Evolutionary conservation across 2,113 vertebrate species (phyloP), one percentile per base, ranked within the genome.

Genomic region (Limanda limanda): DNA sequence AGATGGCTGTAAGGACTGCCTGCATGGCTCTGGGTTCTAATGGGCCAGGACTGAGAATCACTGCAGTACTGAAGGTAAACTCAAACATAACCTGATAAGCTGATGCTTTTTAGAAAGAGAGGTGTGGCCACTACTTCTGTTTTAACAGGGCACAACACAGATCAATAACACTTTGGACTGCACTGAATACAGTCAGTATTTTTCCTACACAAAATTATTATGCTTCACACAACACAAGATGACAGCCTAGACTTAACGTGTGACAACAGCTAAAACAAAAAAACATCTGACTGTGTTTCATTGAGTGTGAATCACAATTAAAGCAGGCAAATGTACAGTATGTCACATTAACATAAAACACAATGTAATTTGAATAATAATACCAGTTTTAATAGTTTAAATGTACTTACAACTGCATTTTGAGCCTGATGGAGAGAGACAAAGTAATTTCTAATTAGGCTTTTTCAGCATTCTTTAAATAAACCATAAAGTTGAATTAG

Each of bases 361-460:
- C 54, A 52, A 45, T 21, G 21, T 27, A 62, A 1, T 42, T 35
- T 45, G 6, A 71, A 57, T 59, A 42, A 51, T 59, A 78, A 90
- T 82, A 82, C 76, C 56, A 77, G 20, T 61, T 81, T 79, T 52
- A 24, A n/a, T n/a, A n/a, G n/a, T n/a, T n/a, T n/a, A 76, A 74
- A 60, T 80, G 52, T 89, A 92, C 90, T 93, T 81, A 92, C 92
- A 81, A 90, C 82, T 77, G 85, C 80, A 91, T 89, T 88, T 79
- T 89, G 87, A 18, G 75, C 82, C 91, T 92, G 82, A 71, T 56
- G 72, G 59, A 90, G 27, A 87, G 35, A 87, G 35, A 88, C 47
- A 89, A 78, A 60, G 62, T 68, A 25, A 72, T 80, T 62, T 21
- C 75, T 73, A 78, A 90, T 80, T 79, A 74, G 35, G 35, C 31